Conservation (phyloP, 2,113 vertebrate genomes). For the Jacana jacana region DNA sequence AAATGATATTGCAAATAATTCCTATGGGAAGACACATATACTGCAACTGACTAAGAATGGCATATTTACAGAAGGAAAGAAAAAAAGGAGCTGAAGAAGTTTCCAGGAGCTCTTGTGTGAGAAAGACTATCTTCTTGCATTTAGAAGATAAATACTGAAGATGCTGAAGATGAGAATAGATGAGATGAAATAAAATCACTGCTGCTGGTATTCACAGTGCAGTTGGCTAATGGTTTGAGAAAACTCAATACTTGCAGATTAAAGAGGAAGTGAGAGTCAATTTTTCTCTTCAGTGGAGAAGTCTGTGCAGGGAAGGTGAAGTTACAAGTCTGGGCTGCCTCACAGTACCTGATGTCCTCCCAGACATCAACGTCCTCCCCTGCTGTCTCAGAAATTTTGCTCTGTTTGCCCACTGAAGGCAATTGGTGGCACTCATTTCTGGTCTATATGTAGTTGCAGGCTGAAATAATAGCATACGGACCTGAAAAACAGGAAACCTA, state of each 20-base stretch:
- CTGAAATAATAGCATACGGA: neutral
- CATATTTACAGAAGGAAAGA: neutral
- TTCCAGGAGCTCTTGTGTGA: neutral
- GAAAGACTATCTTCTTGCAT: neutral
- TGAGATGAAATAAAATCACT: accelerated
- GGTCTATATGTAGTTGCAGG: neutral
- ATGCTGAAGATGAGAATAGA: neutral
- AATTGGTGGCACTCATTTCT: neutral
- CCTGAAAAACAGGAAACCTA: slow-evolving; percentile 41
- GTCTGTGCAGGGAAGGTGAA: neutral
- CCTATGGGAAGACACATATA: neutral
- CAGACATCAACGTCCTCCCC: neutral
- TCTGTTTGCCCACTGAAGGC: neutral
- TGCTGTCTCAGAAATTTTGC: neutral
- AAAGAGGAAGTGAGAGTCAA: neutral
- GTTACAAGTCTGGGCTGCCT: accelerated
- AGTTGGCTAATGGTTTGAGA: neutral
- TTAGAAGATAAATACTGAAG: neutral
- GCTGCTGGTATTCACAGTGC: neutral
- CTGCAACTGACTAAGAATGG: neutral
- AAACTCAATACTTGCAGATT: neutral
- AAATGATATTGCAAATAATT: neutral
- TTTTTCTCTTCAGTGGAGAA: neutral
- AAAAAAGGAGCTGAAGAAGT: neutral
- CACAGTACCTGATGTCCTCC: accelerated